Base-by-base conservation (phyloP, 2,888 invertebrate genomes). In the Phragmatobia fuliginosa region DNA sequence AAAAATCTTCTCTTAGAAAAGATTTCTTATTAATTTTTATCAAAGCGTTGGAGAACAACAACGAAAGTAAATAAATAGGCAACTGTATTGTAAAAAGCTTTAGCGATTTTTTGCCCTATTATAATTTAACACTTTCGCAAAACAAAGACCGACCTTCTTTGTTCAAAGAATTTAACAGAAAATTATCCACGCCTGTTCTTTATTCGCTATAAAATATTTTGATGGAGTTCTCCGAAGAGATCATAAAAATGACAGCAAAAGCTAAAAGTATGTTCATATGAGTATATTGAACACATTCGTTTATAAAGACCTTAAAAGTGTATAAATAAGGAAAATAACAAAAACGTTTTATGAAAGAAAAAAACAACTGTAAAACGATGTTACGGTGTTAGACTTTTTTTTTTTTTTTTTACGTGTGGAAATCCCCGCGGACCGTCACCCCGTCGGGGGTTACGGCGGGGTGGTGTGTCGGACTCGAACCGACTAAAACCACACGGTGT, bases 231-330 rank as follows among this genome's bases (percentile, higher is more conserved):
- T 25, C 32, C n/a, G 32, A 70, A 65, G 64, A 71, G 70, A 67
- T 73, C 78, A 70, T 81, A 82, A 81, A 80, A 80, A 67, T 72
- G 78, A 78, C 81, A 75, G 75, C 70, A 73, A 80, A 72, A 73
- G 69, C 71, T 72, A 70, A 76, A 72, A 66, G 63, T 72, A 68
- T 71, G 62, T 59, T 41, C 49, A 61, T 65, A 68, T 74, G 70
- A 67, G 25, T 28, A 66, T 36, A 65, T 18, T n/a, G 25, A 56
- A 56, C 28, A 28, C 28, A 1, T 16, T 28, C 52, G 52, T 52
- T 52, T 25, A 52, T 52, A 52, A 25, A n/a, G 49, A 10, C 14
- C 52, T 28, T 56, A 14, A 52, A 52, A 28, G 52, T 28, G 5
- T 28, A 14, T 1, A 56, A 56, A 49, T 49, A 28, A 56, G 16